Evolutionary conservation across 1,140 invertebrate genomes (phyloP), one percentile per base, ranked within the genome.

Genomic region (Cardiocondyla obscurior): DNA sequence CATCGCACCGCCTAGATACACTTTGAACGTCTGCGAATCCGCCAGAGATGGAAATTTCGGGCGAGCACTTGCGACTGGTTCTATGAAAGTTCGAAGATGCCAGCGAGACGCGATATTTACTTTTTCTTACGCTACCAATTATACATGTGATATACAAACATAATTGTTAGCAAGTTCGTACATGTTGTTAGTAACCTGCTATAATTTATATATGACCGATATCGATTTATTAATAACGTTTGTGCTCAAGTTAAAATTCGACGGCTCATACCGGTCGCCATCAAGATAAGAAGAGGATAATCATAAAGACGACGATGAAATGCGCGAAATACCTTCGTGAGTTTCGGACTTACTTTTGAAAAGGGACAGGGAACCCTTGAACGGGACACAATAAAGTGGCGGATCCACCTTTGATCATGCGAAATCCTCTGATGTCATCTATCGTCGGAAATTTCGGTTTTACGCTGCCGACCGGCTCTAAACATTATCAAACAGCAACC

Each of bases 391-490:
- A 93, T 90, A 95, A 92, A 82, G 92, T 95, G 90, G 95, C 93
- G 79, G 91, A 94, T 95, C 81, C 95, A 95, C 94, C 96, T 96
- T 53, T 96, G 95, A 85, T 87, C 77, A 86, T 88, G 8, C 85
- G 77, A 46, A 88, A 88, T 28, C 87, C 87, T 36, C 79, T 77
- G 70, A 84, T 95, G 90, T 96, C 95, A 67, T 95, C 95, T 91
- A 95, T 92, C 42, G 94, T 95, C 49, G 95, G 95, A 79, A 96
- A 95, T 91, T 96, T 96, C 81, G 96, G 96, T 87, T 95, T 94
- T 62, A 96, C 96, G 90, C 96, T 96, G 83, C 95, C 96, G 85
- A 97, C 95, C 25, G 96, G 96, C 92, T 97, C 96, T 97, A 94
- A 57, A 90, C 81, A 84, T 70, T 67, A 86, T 65, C 72, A 49